Evolutionary conservation across 2,113 vertebrate genomes (phyloP).

Genomic region (Lepisosteus oculatus): DNA sequence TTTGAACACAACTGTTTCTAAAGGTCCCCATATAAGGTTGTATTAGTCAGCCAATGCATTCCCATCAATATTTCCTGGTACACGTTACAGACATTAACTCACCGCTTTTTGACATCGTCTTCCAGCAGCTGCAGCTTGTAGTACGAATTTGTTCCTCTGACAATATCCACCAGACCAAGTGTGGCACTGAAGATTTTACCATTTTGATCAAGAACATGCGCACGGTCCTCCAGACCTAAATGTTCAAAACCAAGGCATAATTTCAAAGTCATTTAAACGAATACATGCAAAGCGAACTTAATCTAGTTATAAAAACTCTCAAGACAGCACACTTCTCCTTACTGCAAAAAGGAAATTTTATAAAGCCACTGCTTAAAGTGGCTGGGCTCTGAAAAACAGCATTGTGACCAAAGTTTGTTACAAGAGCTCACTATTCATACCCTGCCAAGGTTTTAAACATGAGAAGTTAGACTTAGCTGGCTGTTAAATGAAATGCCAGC

Average conservation of each 20-base stretch:
- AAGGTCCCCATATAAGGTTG: too few relatives aligned
- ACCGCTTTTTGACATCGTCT: constrained; percentile 90
- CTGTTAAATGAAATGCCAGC: too few relatives aligned
- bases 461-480: too few relatives aligned
- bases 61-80: too few relatives aligned
- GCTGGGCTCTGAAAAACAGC: too few relatives aligned
- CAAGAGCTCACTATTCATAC: too few relatives aligned
- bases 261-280: too few relatives aligned
- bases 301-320: not conserved
- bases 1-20: too few relatives aligned
- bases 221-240: constrained; percentile 87
- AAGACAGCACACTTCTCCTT: not conserved
- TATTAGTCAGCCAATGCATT: too few relatives aligned
- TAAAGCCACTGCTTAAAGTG: too few relatives aligned
- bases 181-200: constrained; percentile 96
- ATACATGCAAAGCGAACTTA: not conserved
- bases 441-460: too few relatives aligned
- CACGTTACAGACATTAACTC: constrained; percentile 8
- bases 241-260: not conserved
- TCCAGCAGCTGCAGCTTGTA: constrained; percentile 96
- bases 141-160: constrained; percentile 93
- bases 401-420: too few relatives aligned
- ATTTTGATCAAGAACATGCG: constrained; percentile 89
- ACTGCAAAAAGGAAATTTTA: not conserved
- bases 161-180: constrained; percentile 90